These are phyloP conservation scores for Heliconius ismenius DNA, from an alignment of 2,888 invertebrate species.

Conservation along the genomic window DNA sequence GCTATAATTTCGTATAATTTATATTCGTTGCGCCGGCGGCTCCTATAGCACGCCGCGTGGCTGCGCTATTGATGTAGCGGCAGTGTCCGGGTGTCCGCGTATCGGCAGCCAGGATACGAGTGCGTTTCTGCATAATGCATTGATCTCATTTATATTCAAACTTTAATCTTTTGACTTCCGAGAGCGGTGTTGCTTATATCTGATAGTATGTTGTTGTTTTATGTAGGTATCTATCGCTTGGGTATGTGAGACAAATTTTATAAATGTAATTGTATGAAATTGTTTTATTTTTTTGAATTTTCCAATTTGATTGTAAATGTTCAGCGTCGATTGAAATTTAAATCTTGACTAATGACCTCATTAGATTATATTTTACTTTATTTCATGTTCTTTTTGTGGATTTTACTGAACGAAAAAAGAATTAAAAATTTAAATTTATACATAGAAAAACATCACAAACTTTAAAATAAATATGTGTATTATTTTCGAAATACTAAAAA, in stretches of 20 bases:
- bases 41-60: slow-evolving; percentile 62
- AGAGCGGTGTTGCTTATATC: slow-evolving; percentile 30
- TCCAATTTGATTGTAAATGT: too few relatives aligned
- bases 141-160: slow-evolving; percentile 51
- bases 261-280: too few relatives aligned
- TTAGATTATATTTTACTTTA: too few relatives aligned
- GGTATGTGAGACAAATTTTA: too few relatives aligned
- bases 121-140: slow-evolving; percentile 60
- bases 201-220: neutral
- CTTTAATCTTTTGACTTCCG: slow-evolving; percentile 47
- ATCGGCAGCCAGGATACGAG: slow-evolving; percentile 55
- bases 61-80: slow-evolving; percentile 74
- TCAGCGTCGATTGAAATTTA: too few relatives aligned
- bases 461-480: neutral
- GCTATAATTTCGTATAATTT: slow-evolving; percentile 71
- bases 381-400: too few relatives aligned
- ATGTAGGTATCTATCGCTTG: neutral
- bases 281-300: too few relatives aligned
- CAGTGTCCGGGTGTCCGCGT: slow-evolving; percentile 57
- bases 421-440: neutral
- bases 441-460: neutral
- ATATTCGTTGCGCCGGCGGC: slow-evolving; percentile 75
- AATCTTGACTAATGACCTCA: too few relatives aligned
- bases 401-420: too few relatives aligned
- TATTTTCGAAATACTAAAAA: neutral